These are phyloP conservation scores for Lasaia peninsularis DNA, from an alignment of 1,140 invertebrate genomes.

Conservation along the genomic window DNA sequence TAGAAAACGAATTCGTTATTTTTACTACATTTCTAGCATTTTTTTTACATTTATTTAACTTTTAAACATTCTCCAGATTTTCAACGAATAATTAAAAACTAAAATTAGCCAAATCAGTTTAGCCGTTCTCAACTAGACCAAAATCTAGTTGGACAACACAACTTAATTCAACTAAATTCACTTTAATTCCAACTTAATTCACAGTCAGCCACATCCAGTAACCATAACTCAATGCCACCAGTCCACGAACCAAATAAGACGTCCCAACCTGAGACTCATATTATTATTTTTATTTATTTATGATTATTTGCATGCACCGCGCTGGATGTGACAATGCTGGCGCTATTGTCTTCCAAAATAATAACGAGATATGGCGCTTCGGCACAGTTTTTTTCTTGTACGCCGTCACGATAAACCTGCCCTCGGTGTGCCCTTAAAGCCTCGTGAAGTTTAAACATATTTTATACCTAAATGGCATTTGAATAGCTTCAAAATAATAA, in stretches of 20 bases:
- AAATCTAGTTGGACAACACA: too few species aligned
- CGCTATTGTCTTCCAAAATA: constrained; percentile 75
- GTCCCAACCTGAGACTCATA: constrained; percentile 54
- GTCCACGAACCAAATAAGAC: constrained; percentile 65
- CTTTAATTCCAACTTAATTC: too few species aligned
- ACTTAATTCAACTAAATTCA: too few species aligned
- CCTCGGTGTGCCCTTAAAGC: constrained; percentile 33
- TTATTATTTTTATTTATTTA: constrained; percentile 76
- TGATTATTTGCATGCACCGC: constrained; percentile 76
- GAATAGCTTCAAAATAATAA: constrained; percentile 66
- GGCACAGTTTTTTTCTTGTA: constrained; percentile 43
- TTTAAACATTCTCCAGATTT: too few species aligned
- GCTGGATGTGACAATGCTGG: constrained; percentile 66
- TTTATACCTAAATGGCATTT: constrained; percentile 63
- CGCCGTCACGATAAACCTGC: constrained; percentile 48
- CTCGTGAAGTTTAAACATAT: constrained; percentile 37
- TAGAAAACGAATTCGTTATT: too few species aligned
- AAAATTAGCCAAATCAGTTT: too few species aligned
- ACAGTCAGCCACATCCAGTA: constrained; percentile 15
- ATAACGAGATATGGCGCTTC: constrained; percentile 72
- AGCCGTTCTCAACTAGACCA: too few species aligned
- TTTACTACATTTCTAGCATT: too few species aligned
- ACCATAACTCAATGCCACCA: constrained; percentile 26
- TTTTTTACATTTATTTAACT: too few species aligned
- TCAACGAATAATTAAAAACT: too few species aligned